Evolutionary conservation across 92 coral and sea anemone species (phyloP), one percentile per base, ranked within the genome.

Genomic region (Umimayanthus chanpuru): DNA sequence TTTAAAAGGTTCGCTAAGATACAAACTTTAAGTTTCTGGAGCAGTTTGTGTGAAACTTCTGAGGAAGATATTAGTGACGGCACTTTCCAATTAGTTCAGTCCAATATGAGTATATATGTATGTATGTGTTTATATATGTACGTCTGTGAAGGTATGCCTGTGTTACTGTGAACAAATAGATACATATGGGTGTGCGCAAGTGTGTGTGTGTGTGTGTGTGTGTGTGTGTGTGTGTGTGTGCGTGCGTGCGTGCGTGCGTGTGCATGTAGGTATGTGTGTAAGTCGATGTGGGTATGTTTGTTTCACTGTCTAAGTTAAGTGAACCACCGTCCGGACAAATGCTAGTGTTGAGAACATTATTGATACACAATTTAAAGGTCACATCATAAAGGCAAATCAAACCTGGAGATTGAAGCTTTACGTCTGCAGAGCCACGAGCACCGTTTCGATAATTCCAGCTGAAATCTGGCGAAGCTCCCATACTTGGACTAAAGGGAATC

Each of bases 401-500:
- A 92, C 94, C 94, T 85, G 92, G 80, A 43, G 90, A 81, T 2
- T 90, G 89, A 15, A 64, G 73, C 72, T 58, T 91, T n/a, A 79
- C 56, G 65, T 90, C 91, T 3, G 84, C 72, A 44, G 88, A 72
- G 0, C 25, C 76, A n/a, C 79, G 87, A 49, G 67, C 61, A 25
- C 18, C 65, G 26, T 44, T 79, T 44, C 70, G 82, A 8, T 32
- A 32, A 32, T 76, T 86, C 41, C 85, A 64, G 73, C 39, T 71
- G 40, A 92, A 77, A 41, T 89, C 88, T 6, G 94, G 94, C 44
- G 92, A 92, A 10, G 85, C 80, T 25, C 92, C 94, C 74, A 87
- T 76, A 83, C 67, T 85, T 68, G 90, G 90, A 36, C 85, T 89
- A 14, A 76, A 89, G 1, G 85, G 86, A 76, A 61, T 47, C 41